Evolutionary conservation across 1,140 invertebrate genomes (phyloP), one percentile per base, ranked within the genome.

Genomic region (Zaprionus vittiger): DNA sequence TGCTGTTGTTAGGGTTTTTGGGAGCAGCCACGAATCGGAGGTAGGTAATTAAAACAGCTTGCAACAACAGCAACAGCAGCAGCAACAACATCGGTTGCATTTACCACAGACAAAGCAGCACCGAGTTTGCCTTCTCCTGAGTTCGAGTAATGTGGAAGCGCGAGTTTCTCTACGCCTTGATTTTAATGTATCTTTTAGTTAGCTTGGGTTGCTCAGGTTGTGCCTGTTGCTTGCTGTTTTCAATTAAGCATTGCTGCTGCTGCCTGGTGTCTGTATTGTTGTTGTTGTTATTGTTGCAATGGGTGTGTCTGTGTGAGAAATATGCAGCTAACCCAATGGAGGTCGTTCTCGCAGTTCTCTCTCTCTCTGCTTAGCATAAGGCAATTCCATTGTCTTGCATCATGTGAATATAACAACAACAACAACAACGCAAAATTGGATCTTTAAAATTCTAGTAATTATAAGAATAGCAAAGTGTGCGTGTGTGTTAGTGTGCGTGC

Each of bases 171-270:
- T 73, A 67, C 70, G 74, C 74, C 69, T 77, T 61, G 37, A 73
- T 77, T 67, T 77, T 73, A 77, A 77, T 77, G 69, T 77, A 77
- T 77, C 69, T 77, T 67, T 77, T 77, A 70, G 59, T 70, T 56
- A 73, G 63, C 74, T 77, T 54, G 31, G 66, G 24, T 26, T 31
- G 28, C 41, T 59, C 37, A 57, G 44, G 31, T 66, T 80, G 55
- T 63, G 52, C 67, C 55, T 78, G 73, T 17, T 47, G 28, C 38
- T 67, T 67, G 65, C 57, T 57, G 52, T 77, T 77, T 77, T 77
- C 74, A 77, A 77, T 77, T 77, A 77, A 77, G 57, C 73, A 60
- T 67, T 34, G 31, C 31, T 34, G 31, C 31, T 34, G 31, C 1
- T 31, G 28, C 28, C 63, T 57, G 52, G 2, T 44, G 41, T 44